These are phyloP conservation scores for Bombus picipes DNA, from an alignment of 1,140 invertebrate genomes.

Conservation along the genomic window DNA sequence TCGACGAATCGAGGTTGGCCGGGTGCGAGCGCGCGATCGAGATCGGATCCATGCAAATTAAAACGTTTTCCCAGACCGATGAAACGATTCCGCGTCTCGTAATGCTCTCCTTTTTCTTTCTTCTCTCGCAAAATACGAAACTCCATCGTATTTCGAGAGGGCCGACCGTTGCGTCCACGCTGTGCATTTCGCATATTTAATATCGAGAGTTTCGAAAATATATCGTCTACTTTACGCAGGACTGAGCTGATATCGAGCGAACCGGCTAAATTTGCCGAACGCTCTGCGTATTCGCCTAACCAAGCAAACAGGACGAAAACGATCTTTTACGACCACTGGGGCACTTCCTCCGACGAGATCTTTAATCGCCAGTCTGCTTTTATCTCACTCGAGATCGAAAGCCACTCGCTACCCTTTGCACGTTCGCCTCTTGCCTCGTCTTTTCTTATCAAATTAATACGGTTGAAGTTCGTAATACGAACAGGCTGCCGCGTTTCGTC, in stretches of 20 bases:
- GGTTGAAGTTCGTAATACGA: not conserved
- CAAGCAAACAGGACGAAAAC: constrained; percentile 1
- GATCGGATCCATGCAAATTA: not conserved
- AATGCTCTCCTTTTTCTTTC: not conserved
- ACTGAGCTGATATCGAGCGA: not conserved
- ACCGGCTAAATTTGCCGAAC: not conserved
- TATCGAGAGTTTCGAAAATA: not conserved
- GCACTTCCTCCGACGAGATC: not conserved
- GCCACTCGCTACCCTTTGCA: not conserved
- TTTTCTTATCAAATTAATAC: not conserved
- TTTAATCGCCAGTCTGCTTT: constrained; percentile 8
- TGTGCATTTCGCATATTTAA: not conserved
- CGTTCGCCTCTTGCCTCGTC: not conserved
- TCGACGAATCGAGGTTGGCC: not conserved
- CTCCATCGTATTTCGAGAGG: no score
- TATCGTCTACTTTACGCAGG: fast-evolving
- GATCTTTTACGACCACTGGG: not conserved
- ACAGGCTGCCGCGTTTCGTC: no score
- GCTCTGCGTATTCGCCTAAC: no score
- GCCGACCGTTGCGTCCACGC: no score
- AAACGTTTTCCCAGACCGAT: not conserved
- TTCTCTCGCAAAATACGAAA: no score
- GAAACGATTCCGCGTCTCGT: not conserved
- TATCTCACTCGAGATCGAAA: not conserved
- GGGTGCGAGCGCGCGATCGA: not conserved